Conservation (phyloP, 1,140 invertebrate genomes). For the Chymomyza costata region DNA sequence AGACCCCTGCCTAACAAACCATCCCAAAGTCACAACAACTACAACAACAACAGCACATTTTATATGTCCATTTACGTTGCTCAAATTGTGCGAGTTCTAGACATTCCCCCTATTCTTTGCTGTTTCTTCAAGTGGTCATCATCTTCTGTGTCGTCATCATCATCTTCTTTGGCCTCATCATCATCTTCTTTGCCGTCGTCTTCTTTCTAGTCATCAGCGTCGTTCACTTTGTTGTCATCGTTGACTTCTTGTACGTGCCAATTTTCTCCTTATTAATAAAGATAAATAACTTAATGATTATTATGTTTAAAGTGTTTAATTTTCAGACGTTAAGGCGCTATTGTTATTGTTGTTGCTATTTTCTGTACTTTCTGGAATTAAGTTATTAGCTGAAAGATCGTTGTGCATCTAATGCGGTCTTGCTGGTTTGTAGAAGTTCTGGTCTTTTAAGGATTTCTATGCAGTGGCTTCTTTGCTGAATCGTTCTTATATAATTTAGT, state of each 20-base stretch:
- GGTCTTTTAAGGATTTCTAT: no score
- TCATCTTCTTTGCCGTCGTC: slow-evolving; percentile 19
- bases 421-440: no score
- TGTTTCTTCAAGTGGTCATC: slow-evolving; percentile 1
- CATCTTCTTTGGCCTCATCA: slow-evolving; percentile 10
- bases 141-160: background rate
- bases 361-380: slow-evolving; percentile 26
- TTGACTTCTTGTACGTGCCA: slow-evolving; percentile 65
- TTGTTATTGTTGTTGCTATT: slow-evolving; percentile 11
- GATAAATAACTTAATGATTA: slow-evolving; percentile 74
- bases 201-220: background rate
- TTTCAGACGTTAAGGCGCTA: slow-evolving; percentile 49
- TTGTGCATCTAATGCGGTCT: no score
- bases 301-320: slow-evolving; percentile 69
- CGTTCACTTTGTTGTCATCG: slow-evolving; percentile 39
- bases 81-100: slow-evolving; percentile 65
- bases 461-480: no score
- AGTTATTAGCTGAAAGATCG: slow-evolving; percentile 41
- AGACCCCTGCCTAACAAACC: slow-evolving; percentile 1
- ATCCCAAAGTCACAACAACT: no score
- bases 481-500: no score
- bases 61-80: slow-evolving; percentile 69
- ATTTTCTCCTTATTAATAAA: slow-evolving; percentile 73
- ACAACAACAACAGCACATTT: slow-evolving; percentile 44
- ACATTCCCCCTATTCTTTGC: slow-evolving; percentile 19